phyloP scores from a whole-genome alignment of 2,888 invertebrate species.

The Nasonovia ribisnigri region DNA sequence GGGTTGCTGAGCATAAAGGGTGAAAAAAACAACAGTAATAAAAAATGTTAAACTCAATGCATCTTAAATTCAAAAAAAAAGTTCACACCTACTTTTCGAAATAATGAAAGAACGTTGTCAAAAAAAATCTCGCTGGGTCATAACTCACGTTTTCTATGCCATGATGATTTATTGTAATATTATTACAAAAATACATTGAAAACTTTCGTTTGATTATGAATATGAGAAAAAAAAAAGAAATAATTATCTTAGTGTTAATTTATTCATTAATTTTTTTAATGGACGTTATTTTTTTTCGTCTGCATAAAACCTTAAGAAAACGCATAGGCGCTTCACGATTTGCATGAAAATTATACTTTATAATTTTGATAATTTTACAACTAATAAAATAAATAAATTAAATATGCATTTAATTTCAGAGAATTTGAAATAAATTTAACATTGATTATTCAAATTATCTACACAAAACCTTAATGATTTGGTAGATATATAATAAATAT shows the following conservation, averaged over 20 bases:
- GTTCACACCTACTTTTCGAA: not conserved
- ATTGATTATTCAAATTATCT: not conserved
- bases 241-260: constrained; percentile 34
- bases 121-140: not conserved
- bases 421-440: not conserved
- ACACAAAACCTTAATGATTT: not conserved
- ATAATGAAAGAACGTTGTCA: not conserved
- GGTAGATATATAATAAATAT: not conserved
- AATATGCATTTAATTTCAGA: not conserved
- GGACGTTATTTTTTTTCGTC: constrained; percentile 20
- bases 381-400: constrained; percentile 44
- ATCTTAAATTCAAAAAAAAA: not conserved
- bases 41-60: not conserved
- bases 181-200: not conserved
- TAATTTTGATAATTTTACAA: constrained; percentile 41
- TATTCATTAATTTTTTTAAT: constrained; percentile 52
- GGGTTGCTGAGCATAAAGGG: not conserved
- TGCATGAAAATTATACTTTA: constrained; percentile 52
- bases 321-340: not conserved
- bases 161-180: constrained; percentile 37
- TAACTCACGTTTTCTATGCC: not conserved
- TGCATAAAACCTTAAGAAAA: not conserved
- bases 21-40: not conserved
- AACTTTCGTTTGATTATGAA: not conserved
- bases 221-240: not conserved